Conservation (phyloP, 2,797 vertebrate species). For the Rhabdophis nuchalis region DNA sequence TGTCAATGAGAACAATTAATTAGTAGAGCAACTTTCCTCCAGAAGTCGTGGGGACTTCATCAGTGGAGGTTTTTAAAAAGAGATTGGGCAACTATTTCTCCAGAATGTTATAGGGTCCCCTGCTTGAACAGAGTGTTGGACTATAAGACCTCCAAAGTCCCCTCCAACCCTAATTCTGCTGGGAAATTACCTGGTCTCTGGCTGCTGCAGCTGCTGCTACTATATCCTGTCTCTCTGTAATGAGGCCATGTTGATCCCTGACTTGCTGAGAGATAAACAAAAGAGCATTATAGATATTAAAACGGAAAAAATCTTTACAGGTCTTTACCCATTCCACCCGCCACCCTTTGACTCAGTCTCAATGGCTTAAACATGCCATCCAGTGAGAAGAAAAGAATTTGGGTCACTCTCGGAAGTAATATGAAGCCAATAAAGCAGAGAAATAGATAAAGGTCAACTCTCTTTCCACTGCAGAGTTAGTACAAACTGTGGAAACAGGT, state of each 20-base stretch:
- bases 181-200: not conserved
- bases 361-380: not conserved
- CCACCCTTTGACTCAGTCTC: not conserved
- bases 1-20: not conserved
- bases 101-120: not conserved
- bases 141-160: not conserved
- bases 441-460: not conserved
- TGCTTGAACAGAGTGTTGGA: not conserved
- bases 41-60: not conserved
- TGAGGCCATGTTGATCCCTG: not conserved
- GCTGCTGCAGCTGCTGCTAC: not conserved
- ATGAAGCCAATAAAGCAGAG: not conserved
- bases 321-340: not conserved
- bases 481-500: not conserved
- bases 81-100: not conserved
- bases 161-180: not conserved
- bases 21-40: not conserved
- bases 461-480: not conserved
- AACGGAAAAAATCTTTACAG: not conserved
- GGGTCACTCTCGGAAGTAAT: not conserved
- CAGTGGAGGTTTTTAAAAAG: not conserved
- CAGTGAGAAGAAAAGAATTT: not conserved
- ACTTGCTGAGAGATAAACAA: not conserved
- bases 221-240: not conserved
- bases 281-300: not conserved